Evolutionary conservation across 2,888 invertebrate species (phyloP), one percentile per base, ranked within the genome.

Genomic region (Dioctria rufipes): DNA sequence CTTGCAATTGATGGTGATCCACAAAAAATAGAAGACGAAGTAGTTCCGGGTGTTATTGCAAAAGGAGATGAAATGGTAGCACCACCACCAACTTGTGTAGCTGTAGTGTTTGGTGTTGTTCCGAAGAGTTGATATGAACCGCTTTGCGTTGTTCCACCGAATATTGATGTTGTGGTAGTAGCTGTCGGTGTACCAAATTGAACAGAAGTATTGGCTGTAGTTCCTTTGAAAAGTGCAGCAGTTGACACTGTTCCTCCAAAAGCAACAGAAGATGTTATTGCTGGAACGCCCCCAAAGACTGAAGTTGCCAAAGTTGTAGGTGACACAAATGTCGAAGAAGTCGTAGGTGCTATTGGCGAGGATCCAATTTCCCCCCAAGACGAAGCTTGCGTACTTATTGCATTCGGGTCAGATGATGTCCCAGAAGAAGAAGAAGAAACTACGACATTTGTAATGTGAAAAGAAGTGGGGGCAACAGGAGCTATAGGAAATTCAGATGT

Each of bases 251-350:
- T 73, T 13, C 54, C 63, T 67, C 49, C 75, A 60, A 54, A 67
- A 6, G 83, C 37, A 0, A 82, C 40, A n/a, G 63, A 80, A 82
- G 81, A 82, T 4, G 78, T 60, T n/a, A 80, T 51, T 13, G 80
- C 13, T 9, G 77, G 39, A 6, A 69, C 43, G 46, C 79, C 40
- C 3, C 54, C 78, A 58, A 66, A 66, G 49, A 40, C 40, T n/a
- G 65, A n/a, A 2, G 51, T 61, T 65, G 63, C 25, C 25, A 25
- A 2, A n/a, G 79, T 54, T 40, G 58, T 11, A 5, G 54, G n/a
- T 8, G 11, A 25, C 0, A 25, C 37, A 58, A 69, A 58, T 43
- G 66, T 43, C 4, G 79, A 13, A n/a, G n/a, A n/a, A 5, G 63
- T 43, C 25, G 67, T 46, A 13, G 49, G n/a, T 39, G 67, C 39